Evolutionary conservation across 2,113 vertebrate species (phyloP), one percentile per base, ranked within the genome.

Genomic region (Hippoglossus stenolepis): DNA sequence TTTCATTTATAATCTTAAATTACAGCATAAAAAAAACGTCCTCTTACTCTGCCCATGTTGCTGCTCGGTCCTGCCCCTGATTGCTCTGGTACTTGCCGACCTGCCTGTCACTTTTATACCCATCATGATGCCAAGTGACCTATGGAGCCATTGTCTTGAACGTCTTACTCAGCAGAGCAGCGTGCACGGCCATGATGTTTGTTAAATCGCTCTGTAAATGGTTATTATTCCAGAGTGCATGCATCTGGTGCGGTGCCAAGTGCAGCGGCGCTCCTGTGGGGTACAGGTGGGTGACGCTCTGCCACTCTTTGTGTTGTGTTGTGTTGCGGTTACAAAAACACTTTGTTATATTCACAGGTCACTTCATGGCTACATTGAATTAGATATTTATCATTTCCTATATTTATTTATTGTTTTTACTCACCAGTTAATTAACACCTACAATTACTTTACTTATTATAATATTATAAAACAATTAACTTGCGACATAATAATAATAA

Each of bases 1-100:
- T 40, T 11, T 0, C 23, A 15, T 23, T 60, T 31, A 49, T 66
- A 1, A 49, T 23, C 15, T 15, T 20, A 43, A 71, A 54, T 14
- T 5, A 49, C 1, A 23, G 2, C 4, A 53, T 6, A 26, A 28
- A 5, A 58, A 72, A 18, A 35, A 28, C 14, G 10, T 2, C 31
- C 45, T 77, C 83, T 82, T 80, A 93, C 92, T 89, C 68, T 92
- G 87, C 91, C 90, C 92, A 92, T 93, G 77, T 65, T 87, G 75
- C 20, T 38, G 64, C 56, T 67, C 12, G 28, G 12, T 28, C 40
- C 71, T 66, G 10, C 65, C 26, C 67, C 85, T 84, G 79, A 85
- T 83, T 65, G 80, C 69, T 72, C 58, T 80, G 65, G 54, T 82
- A 64, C 67, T 68, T 85, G 59, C 51, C 49, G n/a, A 65, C 80